Conservation (phyloP, 2,797 vertebrate genomes). For the Taenioides sp. region DNA sequence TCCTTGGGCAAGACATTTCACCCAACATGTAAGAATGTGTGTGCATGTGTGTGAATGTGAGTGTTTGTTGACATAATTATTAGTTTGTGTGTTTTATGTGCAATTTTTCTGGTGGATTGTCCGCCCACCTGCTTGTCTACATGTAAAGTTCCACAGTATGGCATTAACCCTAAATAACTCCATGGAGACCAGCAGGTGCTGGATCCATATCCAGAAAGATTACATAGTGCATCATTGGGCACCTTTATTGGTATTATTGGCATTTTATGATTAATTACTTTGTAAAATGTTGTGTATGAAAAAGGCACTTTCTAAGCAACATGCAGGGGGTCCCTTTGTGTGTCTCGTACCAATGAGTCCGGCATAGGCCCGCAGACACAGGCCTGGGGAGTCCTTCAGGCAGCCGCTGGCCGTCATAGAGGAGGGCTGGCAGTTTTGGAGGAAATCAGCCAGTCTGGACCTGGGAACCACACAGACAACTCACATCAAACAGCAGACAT, state of each 20-base stretch:
- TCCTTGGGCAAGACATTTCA: no score
- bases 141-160: no score
- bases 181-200: no score
- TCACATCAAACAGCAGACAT: constrained; percentile 34
- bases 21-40: no score
- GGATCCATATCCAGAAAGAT: no score
- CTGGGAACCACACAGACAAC: constrained; percentile 69
- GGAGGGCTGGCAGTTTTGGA: constrained; percentile 87
- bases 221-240: neutral
- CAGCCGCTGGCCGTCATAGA: constrained; percentile 77
- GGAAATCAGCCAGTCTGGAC: constrained; percentile 92
- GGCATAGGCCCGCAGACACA: constrained; percentile 90
- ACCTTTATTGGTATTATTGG: neutral
- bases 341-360: constrained; percentile 89
- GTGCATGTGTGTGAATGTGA: no score
- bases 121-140: no score
- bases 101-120: no score
- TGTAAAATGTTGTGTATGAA: no score
- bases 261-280: neutral
- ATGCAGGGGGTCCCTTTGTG: neutral
- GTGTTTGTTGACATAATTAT: no score
- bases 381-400: constrained; percentile 77
- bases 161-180: no score
- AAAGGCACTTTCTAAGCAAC: neutral
- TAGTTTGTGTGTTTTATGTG: no score